Conservation (phyloP, 2,888 invertebrate genomes). For the Acanthosepion pharaonis region DNA sequence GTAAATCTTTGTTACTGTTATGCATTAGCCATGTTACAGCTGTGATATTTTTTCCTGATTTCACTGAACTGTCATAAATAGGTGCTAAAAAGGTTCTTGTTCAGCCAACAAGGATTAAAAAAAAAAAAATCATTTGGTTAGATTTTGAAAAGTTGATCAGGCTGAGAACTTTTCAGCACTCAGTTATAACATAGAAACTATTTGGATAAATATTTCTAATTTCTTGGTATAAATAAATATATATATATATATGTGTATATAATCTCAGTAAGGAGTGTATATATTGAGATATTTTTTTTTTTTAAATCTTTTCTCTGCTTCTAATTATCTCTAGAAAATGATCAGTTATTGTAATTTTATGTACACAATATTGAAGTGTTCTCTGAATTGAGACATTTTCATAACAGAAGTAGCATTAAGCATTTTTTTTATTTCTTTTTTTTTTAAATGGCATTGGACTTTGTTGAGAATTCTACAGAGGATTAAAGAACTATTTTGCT, state of each 20-base stretch:
- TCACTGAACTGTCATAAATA: not conserved
- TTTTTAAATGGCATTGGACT: not conserved
- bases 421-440: not conserved
- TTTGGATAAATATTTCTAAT: not conserved
- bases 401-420: not conserved
- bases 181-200: not conserved
- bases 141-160: too few species aligned
- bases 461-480: not conserved
- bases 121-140: too few species aligned
- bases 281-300: too few species aligned
- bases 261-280: not conserved
- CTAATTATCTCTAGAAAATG: not conserved
- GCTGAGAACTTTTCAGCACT: not conserved
- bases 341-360: not conserved
- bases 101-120: too few species aligned
- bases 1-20: not conserved
- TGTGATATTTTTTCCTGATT: not conserved
- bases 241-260: too few species aligned
- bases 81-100: too few species aligned
- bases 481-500: not conserved
- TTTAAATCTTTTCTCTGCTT: not conserved
- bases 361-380: not conserved
- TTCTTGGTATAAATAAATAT: not conserved
- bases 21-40: not conserved
- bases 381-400: not conserved